Conservation (phyloP, 1,140 invertebrate species). For the Trissolcus basalis region DNA sequence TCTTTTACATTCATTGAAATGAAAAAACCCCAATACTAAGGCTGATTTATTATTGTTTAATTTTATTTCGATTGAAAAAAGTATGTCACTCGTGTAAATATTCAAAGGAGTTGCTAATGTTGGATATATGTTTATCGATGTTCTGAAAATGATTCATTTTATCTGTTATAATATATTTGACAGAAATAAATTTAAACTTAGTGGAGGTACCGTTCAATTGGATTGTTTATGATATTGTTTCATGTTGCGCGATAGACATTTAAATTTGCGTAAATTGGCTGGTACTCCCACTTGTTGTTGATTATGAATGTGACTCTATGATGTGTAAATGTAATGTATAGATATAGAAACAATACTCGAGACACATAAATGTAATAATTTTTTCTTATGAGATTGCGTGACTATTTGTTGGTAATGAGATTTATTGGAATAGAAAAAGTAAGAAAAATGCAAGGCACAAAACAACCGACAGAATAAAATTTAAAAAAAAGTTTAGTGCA, state of each 20-base stretch:
- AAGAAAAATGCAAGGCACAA: background rate
- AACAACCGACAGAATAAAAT: too few relatives aligned
- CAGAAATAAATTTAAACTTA: background rate
- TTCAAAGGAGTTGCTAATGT: background rate
- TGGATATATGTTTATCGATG: constrained; percentile 19
- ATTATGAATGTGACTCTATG: constrained; percentile 31
- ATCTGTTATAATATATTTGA: background rate
- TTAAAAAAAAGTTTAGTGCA: too few relatives aligned
- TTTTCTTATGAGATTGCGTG: constrained; percentile 8
- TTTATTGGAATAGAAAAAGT: background rate
- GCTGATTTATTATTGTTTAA: constrained; percentile 33
- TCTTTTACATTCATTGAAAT: constrained; percentile 32
- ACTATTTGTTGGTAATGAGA: constrained; percentile 8
- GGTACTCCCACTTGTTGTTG: constrained; percentile 14
- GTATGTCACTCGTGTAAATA: background rate
- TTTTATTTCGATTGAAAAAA: constrained; percentile 9
- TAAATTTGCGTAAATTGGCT: constrained; percentile 1
- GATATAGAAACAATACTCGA: constrained; percentile 21
- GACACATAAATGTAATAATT: constrained; percentile 13
- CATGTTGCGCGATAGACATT: constrained; percentile 1
- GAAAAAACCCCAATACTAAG: constrained; percentile 19
- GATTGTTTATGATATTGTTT: constrained; percentile 1
- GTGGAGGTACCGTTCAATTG: constrained; percentile 10
- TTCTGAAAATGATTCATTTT: constrained; percentile 1
- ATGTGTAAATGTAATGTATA: constrained; percentile 45